phyloP scores from a whole-genome alignment of 1,140 invertebrate genomes.

The Drosophila tani region DNA sequence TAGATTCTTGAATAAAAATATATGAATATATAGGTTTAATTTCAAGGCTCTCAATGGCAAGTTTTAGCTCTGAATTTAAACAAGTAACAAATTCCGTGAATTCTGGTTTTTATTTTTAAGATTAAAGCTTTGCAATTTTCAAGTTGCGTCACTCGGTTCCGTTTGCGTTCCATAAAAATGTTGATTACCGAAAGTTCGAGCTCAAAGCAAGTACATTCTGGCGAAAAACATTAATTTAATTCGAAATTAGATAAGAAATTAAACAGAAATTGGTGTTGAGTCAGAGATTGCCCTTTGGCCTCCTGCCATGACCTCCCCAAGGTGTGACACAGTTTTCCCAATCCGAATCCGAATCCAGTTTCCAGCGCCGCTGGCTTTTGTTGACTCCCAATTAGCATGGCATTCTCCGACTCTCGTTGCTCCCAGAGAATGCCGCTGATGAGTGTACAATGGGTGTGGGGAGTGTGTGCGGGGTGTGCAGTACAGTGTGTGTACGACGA shows the following conservation, averaged over 20 bases:
- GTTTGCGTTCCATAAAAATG: not conserved
- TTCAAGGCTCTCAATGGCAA: no score
- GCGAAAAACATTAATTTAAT: not conserved
- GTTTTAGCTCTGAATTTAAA: no score
- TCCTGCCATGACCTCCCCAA: conserved; percentile 31
- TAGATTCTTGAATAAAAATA: no score
- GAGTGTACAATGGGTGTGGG: conserved; percentile 5
- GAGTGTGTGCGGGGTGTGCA: not conserved
- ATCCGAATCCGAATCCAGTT: conserved; percentile 6
- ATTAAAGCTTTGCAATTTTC: not conserved
- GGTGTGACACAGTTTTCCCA: conserved; percentile 49
- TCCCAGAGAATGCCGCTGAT: conserved; percentile 10
- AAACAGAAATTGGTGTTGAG: no score
- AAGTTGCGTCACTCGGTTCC: not conserved
- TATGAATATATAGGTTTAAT: no score
- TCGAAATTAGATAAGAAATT: not conserved
- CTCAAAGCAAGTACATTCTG: not conserved
- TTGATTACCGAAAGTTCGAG: not conserved
- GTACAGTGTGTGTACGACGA: conserved; percentile 15
- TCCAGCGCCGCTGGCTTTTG: conserved; percentile 32
- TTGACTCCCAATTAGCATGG: conserved; percentile 49
- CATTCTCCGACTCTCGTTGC: conserved; percentile 18
- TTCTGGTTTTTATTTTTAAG: not conserved
- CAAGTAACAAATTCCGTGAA: not conserved
- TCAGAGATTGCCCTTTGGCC: conserved; percentile 1